Base-by-base conservation (phyloP, 2,797 vertebrate genomes). In the Ptychobarbus kaznakovi region DNA sequence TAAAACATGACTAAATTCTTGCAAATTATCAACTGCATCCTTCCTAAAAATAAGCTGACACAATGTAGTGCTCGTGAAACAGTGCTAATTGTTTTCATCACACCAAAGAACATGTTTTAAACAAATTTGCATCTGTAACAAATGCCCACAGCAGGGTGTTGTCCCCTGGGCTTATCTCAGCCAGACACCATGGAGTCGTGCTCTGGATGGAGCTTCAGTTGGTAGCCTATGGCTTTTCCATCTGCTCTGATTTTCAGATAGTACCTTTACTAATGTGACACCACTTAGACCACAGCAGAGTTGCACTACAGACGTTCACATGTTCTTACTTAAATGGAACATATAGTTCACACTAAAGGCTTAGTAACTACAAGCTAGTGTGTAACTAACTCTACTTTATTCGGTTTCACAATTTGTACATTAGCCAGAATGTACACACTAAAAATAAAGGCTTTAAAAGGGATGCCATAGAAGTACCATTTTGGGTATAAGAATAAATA, bases 111-210 rank as follows among this genome's bases (percentile, higher is more conserved):
- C 87, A 87, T 89, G 49, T 53, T 53, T 51, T 53, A 20, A 20
- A 53, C n/a, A 61, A 46, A 61, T 9, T n/a, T 88, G 61, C 44
- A 74, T 74, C 46, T 51, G 83, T 87, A 89, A 63, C 18, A 89
- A 87, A 86, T 88, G 91, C 91, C 89, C 89, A 68, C 89, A 92
- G 38, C 80, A 44, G 38, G n/a, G 11, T 58, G 72, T 13, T 4
- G 9, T 51, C 42, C 28, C 56, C 83, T 10, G 18, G n/a, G 93
- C 88, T 81, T 84, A 35, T 28, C 76, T 89, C 89, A 83, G 82
- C 82, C 91, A 94, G 94, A 94, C 93, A 79, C 75, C 74, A 84
- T 28, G 90, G 93, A 94, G 92, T 91, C 91, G 42, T 63, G 81
- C 56, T 83, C 58, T 61, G 22, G 68, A 44, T 87, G 28, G 25